Base-by-base conservation (phyloP, 2,797 vertebrate genomes). In the Gila robusta region DNA sequence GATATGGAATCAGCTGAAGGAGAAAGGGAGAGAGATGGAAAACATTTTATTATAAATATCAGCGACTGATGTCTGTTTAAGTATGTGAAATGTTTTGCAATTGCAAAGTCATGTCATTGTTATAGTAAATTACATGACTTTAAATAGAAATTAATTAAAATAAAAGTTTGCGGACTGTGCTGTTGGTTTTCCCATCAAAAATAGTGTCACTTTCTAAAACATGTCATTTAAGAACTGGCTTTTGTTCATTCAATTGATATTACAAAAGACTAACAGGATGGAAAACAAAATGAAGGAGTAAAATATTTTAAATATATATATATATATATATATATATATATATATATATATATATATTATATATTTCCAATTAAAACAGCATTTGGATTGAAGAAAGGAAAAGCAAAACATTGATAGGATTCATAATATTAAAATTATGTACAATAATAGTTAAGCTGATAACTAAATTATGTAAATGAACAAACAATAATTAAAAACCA, bases 1-100 rank as follows among this genome's bases (percentile, higher is more conserved):
- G 64, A 35, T 64, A n/a, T 28, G 16, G 5, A 80, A 37, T 64
- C 67, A 72, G 84, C 84, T 85, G 21, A 35, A 62, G 19, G 23
- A 62, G 37, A 85, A 78, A 78, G 17, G 77, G 35, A 71, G 6
- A 71, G 26, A 82, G 2, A 69, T 10, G 1, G 10, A 71, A 2
- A 1, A 71, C 17, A 62, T 47, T 21, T 73, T 44, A 73, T 62
- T 7, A 62, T 17, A 82, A 73, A 52, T 67, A 49, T 23, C 4
- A 4, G 5, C 52, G 28, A 52, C 6, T 52, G 64, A 5, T 49
- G 28, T 23, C 79, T 37, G 64, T 16, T 32, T 16, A 35, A 47
- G 70, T 62, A 28, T 5, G 44, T 64, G 16, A 64, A 28, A 21
- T 26, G 21, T 16, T 54, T 49, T 37, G 71, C 16, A 1, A 44